Conservation (phyloP, 23 tunicate species). For the Corella eumyota region DNA sequence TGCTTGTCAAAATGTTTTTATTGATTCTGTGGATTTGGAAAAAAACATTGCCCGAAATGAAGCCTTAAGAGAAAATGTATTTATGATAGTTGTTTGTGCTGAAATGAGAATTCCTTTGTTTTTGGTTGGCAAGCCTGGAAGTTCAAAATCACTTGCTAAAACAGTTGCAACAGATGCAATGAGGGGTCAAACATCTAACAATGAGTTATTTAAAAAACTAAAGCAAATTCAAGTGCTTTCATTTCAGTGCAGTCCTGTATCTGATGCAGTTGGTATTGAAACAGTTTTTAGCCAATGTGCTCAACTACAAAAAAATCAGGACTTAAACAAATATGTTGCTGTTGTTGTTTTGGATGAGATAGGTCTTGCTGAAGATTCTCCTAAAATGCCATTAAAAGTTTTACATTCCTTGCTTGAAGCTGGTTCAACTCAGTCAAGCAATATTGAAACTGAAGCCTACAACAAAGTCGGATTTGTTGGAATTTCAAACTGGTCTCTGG, state of each 20-base stretch:
- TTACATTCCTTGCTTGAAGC: slow-evolving; percentile 55
- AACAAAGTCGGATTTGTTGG: slow-evolving; percentile 76
- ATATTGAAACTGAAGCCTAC: neutral
- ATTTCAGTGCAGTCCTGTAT: slow-evolving; percentile 59
- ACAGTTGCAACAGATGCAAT: slow-evolving; percentile 46
- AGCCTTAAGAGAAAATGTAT: slow-evolving; percentile 61
- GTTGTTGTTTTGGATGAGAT: slow-evolving; percentile 71
- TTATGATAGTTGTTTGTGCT: slow-evolving; percentile 62
- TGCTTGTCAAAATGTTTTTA: slow-evolving; percentile 47
- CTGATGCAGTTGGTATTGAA: slow-evolving; percentile 66
- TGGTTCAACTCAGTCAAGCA: slow-evolving; percentile 7
- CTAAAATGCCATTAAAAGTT: slow-evolving; percentile 67
- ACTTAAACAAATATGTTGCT: slow-evolving; percentile 27
- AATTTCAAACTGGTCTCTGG: slow-evolving; percentile 90
- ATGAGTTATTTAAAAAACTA: slow-evolving; percentile 17
- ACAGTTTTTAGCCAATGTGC: slow-evolving; percentile 59
- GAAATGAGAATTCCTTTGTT: slow-evolving; percentile 68
- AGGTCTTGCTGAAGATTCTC: slow-evolving; percentile 68
- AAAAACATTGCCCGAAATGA: slow-evolving; percentile 49
- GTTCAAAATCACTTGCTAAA: slow-evolving; percentile 69
- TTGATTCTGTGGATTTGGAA: slow-evolving; percentile 20
- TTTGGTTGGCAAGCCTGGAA: slow-evolving; percentile 71
- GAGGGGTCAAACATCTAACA: slow-evolving; percentile 34
- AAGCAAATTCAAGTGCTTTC: slow-evolving; percentile 57
- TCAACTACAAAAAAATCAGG: slow-evolving; percentile 47